These are phyloP conservation scores for Myiotriccus ornatus DNA, from an alignment of 2,797 vertebrate species.

Conservation along the genomic window DNA sequence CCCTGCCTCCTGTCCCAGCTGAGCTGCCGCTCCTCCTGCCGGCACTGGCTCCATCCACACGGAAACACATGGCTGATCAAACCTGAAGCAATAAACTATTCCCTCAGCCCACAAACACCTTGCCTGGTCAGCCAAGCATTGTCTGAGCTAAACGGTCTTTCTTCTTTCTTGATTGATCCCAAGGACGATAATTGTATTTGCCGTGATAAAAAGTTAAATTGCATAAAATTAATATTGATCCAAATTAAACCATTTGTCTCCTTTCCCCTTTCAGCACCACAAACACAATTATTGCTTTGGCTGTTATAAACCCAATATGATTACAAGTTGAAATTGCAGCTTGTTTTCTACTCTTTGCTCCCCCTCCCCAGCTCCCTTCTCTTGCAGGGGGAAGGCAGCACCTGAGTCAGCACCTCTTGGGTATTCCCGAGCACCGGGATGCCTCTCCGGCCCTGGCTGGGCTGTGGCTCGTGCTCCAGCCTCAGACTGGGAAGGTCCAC, in stretches of 20 bases:
- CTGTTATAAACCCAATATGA: slow-evolving; percentile 42
- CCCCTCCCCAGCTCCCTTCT: neutral
- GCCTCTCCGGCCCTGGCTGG: neutral
- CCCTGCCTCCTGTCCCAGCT: neutral
- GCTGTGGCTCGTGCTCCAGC: neutral
- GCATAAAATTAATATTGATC: slow-evolving; percentile 81
- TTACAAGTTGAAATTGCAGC: slow-evolving; percentile 25
- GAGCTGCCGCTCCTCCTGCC: neutral
- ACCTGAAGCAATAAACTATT: neutral
- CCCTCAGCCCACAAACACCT: neutral
- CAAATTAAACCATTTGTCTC: slow-evolving; percentile 78
- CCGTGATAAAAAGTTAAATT: slow-evolving; percentile 73
- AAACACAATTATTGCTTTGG: slow-evolving; percentile 63
- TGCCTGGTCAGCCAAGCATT: neutral
- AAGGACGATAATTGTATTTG: slow-evolving; percentile 64
- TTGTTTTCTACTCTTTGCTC: neutral
- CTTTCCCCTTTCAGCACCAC: slow-evolving; percentile 61
- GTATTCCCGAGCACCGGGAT: accelerated
- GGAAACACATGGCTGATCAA: accelerated
- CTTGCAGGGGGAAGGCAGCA: neutral
- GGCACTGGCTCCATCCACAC: accelerated
- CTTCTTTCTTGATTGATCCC: slow-evolving; percentile 33
- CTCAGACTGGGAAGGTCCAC: accelerated
- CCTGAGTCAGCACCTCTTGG: accelerated
- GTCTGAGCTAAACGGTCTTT: slow-evolving; percentile 20